Conservation (phyloP, 2,888 invertebrate genomes). For the Cantharis flavilabris region DNA sequence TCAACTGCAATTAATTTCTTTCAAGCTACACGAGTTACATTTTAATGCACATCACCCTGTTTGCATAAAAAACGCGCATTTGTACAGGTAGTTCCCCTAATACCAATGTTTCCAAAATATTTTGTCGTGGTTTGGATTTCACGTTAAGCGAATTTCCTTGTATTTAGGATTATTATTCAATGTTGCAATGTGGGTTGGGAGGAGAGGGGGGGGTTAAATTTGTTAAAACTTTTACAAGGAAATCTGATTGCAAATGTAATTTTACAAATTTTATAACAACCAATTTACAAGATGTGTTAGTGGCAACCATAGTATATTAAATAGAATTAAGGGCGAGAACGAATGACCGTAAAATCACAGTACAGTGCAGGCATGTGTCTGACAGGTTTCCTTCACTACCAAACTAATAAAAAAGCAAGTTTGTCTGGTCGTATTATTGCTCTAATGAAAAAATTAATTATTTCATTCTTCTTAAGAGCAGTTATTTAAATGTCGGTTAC, state of each 20-base stretch:
- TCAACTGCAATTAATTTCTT: conserved; percentile 16
- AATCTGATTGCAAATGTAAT: neutral
- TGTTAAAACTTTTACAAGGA: no score
- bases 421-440: neutral
- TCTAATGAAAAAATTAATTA: neutral
- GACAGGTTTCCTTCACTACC: neutral
- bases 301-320: neutral
- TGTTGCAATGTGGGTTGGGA: no score
- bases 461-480: neutral
- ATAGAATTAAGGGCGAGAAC: neutral
- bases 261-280: neutral
- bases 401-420: neutral
- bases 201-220: no score
- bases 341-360: neutral
- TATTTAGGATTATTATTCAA: no score
- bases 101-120: no score
- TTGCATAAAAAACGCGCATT: neutral
- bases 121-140: no score
- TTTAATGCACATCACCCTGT: neutral
- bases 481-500: no score
- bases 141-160: no score
- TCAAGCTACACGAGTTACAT: neutral
- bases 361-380: neutral
- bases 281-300: neutral
- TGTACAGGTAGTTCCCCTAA: no score